Percentiles rank a stretch among this genome's conserved stretches.
Evolutionary conservation across 2,888 invertebrate species (phyloP).

Genomic region (Artemia sp.): DNA sequence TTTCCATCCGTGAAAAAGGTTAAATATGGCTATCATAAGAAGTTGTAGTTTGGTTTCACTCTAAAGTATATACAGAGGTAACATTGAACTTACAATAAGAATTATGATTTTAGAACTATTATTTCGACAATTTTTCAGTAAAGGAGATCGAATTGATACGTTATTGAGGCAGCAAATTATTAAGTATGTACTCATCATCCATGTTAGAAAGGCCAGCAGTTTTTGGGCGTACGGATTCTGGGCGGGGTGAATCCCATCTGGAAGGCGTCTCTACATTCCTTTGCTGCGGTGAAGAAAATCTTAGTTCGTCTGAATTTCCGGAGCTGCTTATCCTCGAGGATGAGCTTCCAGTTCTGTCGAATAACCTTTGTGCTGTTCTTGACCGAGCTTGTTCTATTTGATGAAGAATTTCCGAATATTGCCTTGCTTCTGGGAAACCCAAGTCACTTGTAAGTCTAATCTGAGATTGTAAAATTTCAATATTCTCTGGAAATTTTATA

Average conservation of each 20-base stretch:
- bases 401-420: neutral
- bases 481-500: slow-evolving; percentile 76
- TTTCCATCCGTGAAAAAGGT: too few species aligned
- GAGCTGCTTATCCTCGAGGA: slow-evolving; percentile 13
- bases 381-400: neutral
- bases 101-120: too few species aligned
- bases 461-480: slow-evolving; percentile 38
- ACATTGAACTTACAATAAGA: too few species aligned
- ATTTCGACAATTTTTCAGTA: too few species aligned
- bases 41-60: too few species aligned
- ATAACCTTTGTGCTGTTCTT: neutral
- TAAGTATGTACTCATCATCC: neutral
- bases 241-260: neutral
- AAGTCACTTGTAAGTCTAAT: neutral
- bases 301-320: neutral
- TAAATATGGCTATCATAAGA: too few species aligned
- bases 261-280: neutral
- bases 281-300: neutral
- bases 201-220: neutral
- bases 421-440: neutral
- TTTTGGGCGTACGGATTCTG: neutral
- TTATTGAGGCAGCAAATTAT: neutral
- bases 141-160: too few species aligned
- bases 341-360: neutral
- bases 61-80: too few species aligned